Conservation (phyloP, 2,888 invertebrate species). For the Tiphia femorata region DNA sequence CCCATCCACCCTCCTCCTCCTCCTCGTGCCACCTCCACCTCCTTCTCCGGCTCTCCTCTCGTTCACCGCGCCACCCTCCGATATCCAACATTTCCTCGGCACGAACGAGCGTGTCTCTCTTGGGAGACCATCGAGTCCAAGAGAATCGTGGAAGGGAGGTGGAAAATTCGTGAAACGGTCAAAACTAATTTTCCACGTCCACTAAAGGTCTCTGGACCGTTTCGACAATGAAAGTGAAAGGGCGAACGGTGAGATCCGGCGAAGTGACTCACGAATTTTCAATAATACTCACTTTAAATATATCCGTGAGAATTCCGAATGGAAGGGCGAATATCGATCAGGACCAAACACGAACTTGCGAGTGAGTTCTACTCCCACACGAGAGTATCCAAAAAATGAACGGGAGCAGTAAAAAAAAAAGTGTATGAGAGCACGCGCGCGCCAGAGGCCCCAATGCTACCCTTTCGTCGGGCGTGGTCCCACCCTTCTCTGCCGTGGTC, state of each 20-base stretch:
- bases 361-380: too few relatives aligned
- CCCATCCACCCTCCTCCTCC: conserved; percentile 35
- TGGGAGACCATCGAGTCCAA: neutral
- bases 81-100: neutral
- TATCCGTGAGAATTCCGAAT: conserved; percentile 34
- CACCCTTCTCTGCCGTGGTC: neutral
- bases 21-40: conserved; percentile 12
- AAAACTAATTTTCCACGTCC: too few relatives aligned
- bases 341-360: too few relatives aligned
- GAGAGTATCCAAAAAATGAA: too few relatives aligned
- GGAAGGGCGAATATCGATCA: conserved; percentile 48
- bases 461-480: conserved; percentile 21
- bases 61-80: neutral
- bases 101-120: neutral
- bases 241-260: too few relatives aligned
- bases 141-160: neutral
- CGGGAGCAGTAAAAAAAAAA: too few relatives aligned
- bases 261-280: too few relatives aligned
- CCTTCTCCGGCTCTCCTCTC: neutral
- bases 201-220: too few relatives aligned
- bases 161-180: too few relatives aligned
- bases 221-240: too few relatives aligned
- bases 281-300: too few relatives aligned
- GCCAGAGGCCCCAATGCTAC: conserved; percentile 1
- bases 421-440: neutral